These are phyloP conservation scores for Aplysia californica DNA, from an alignment of 1,140 invertebrate genomes.

Conservation along the genomic window DNA sequence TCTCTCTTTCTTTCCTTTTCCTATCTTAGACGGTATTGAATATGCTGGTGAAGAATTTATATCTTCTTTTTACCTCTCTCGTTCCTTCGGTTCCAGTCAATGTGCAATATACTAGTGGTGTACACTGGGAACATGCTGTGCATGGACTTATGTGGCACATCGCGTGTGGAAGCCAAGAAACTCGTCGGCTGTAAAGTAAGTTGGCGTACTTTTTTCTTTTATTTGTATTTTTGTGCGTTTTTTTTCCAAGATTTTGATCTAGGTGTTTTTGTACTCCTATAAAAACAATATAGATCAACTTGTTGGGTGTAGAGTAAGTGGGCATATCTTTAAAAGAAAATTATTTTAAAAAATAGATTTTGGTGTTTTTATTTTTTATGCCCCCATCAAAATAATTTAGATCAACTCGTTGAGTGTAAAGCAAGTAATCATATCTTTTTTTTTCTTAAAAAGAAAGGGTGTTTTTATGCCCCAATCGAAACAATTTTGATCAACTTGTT, in stretches of 20 bases:
- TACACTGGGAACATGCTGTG: conserved; percentile 60
- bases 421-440: conserved; percentile 28
- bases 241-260: not conserved
- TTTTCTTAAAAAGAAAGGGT: not conserved
- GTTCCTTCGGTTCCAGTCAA: conserved; percentile 43
- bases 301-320: not conserved
- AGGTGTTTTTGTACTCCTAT: not conserved
- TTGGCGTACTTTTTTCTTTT: not conserved
- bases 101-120: conserved; percentile 37
- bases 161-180: conserved; percentile 35
- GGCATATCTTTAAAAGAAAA: not conserved
- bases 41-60: no score
- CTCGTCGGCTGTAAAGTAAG: conserved; percentile 50
- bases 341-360: not conserved
- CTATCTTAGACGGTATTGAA: no score
- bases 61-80: no score
- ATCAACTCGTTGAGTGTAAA: conserved; percentile 45
- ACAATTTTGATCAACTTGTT: not conserved
- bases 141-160: conserved; percentile 57
- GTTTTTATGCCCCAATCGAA: not conserved
- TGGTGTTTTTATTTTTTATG: not conserved
- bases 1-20: no score
- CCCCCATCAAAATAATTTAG: no score
- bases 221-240: not conserved
- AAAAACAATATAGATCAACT: not conserved